Conservation (phyloP, 2,888 invertebrate genomes). For the Cinara cedri region DNA sequence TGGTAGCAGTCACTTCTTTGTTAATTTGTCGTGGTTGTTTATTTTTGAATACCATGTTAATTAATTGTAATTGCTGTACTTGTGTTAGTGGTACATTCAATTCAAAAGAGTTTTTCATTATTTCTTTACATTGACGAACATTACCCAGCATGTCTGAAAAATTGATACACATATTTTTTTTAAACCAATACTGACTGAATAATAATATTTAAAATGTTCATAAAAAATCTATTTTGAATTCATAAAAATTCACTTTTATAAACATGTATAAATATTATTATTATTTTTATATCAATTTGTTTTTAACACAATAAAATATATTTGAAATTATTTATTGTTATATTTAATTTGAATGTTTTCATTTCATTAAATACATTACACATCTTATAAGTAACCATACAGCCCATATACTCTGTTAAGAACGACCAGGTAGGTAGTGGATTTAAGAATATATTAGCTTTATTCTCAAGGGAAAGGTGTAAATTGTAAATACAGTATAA, state of each 20-base stretch:
- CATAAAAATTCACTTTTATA: constrained; percentile 10
- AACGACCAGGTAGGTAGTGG: too few relatives aligned
- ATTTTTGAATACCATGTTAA: constrained; percentile 50
- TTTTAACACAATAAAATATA: constrained; percentile 45
- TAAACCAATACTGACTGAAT: constrained; percentile 28
- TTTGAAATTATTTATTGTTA: constrained; percentile 17
- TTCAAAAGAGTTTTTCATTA: constrained; percentile 56
- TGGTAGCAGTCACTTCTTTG: constrained; percentile 41
- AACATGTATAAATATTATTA: constrained; percentile 1
- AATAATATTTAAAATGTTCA: neutral
- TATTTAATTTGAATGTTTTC: too few relatives aligned
- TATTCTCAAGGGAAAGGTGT: too few relatives aligned
- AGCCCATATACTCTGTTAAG: too few relatives aligned
- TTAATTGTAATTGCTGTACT: constrained; percentile 55
- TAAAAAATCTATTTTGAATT: constrained; percentile 28
- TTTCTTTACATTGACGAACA: constrained; percentile 55
- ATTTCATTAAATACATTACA: too few relatives aligned
- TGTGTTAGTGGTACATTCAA: constrained; percentile 56
- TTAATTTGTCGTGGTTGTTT: constrained; percentile 23
- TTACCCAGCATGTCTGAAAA: constrained; percentile 52
- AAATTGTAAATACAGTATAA: too few relatives aligned
- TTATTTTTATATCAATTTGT: constrained; percentile 15
- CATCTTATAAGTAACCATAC: too few relatives aligned
- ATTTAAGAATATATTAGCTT: too few relatives aligned
- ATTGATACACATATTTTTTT: neutral